Evolutionary conservation across 1,140 invertebrate genomes (phyloP).

Genomic region (Hetaerina americana): DNA sequence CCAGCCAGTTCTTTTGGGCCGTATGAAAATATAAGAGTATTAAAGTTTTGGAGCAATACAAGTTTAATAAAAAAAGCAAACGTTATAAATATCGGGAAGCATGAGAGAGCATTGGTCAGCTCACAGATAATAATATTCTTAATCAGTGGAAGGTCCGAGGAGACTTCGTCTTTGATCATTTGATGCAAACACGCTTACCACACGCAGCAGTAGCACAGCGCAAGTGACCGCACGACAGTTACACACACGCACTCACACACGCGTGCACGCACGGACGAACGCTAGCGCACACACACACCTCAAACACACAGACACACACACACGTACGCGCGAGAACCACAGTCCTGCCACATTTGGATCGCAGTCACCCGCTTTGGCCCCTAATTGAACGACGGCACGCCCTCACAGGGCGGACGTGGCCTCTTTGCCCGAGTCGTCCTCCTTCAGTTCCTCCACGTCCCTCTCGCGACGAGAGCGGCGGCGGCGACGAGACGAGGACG

Average conservation of each 20-base stretch:
- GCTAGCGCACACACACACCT: no score
- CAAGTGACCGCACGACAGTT: background rate
- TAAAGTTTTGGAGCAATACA: background rate
- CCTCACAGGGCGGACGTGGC: conserved; percentile 4
- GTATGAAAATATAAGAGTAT: background rate
- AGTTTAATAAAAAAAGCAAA: conserved; percentile 1
- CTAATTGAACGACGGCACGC: background rate
- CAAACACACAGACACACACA: no score
- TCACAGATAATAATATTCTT: background rate
- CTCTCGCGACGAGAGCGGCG: conserved; percentile 17
- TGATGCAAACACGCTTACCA: background rate
- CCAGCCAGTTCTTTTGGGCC: background rate
- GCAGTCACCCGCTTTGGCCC: background rate
- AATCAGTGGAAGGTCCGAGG: background rate
- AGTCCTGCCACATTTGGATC: no score
- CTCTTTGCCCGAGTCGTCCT: background rate
- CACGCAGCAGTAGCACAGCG: background rate
- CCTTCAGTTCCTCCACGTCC: conserved; percentile 11
- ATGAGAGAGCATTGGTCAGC: background rate
- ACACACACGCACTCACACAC: background rate
- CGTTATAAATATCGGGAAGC: background rate
- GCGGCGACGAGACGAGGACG: conserved; percentile 10
- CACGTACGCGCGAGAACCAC: no score
- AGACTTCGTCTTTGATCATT: background rate
- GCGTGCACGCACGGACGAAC: no score